Conservation (phyloP, 30 jellyfish, hydroid and myxozoan genomes). For the Turritopsis rubra region DNA sequence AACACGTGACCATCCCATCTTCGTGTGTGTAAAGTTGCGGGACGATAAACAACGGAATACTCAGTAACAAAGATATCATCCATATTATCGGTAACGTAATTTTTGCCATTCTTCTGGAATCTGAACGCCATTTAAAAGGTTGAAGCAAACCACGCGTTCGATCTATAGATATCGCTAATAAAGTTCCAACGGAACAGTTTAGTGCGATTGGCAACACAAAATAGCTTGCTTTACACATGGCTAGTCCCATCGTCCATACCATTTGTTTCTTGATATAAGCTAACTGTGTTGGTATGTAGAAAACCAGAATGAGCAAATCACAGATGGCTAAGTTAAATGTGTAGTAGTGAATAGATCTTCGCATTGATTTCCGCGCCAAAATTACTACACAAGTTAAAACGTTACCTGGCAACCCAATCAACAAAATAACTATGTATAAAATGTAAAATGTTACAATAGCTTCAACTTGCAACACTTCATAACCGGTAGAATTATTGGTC, state of each 20-base stretch:
- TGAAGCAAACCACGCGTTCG: slow-evolving; percentile 50
- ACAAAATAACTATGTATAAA: slow-evolving; percentile 36
- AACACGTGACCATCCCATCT: not conserved
- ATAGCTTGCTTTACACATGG: slow-evolving; percentile 45
- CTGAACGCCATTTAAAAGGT: slow-evolving; percentile 57
- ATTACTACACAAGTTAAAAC: slow-evolving; percentile 68
- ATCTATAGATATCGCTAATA: slow-evolving; percentile 52
- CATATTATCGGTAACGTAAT: slow-evolving; percentile 44
- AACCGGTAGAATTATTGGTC: no score
- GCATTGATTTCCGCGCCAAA: slow-evolving; percentile 63
- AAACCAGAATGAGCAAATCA: slow-evolving; percentile 37
- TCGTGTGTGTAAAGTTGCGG: slow-evolving; percentile 21
- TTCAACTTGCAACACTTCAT: not conserved
- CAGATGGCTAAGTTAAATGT: slow-evolving; percentile 55
- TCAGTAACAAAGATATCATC: slow-evolving; percentile 33
- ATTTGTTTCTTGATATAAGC: slow-evolving; percentile 28
- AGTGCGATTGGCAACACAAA: slow-evolving; percentile 44
- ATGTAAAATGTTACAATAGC: not conserved
- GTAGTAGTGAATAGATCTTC: slow-evolving; percentile 57
- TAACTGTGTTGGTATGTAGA: slow-evolving; percentile 55
- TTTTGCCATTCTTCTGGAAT: slow-evolving; percentile 26
- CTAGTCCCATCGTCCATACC: slow-evolving; percentile 59
- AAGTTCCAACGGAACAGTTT: slow-evolving; percentile 43
- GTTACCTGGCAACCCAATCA: slow-evolving; percentile 75
- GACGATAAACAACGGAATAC: slow-evolving; percentile 50